Base-by-base conservation (phyloP, 2,888 invertebrate genomes). In the Carcina quercana region DNA sequence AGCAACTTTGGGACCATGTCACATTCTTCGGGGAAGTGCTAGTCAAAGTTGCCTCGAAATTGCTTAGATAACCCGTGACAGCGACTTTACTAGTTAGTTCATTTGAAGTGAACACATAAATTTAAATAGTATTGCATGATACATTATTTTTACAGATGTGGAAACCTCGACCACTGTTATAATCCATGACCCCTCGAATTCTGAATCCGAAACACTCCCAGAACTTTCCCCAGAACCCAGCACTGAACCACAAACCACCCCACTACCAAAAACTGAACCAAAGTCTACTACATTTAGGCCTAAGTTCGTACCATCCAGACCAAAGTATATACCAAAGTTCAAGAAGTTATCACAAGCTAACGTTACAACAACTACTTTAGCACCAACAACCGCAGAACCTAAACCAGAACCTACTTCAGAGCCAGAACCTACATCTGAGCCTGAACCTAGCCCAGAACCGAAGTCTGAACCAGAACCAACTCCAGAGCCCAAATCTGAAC, bases 91-190 rank as follows among this genome's bases (percentile, higher is more conserved):
- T n/a, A n/a, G n/a, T n/a, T n/a, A n/a, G n/a, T n/a, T n/a, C n/a
- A n/a, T n/a, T n/a, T n/a, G n/a, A n/a, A n/a, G n/a, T n/a, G n/a
- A n/a, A n/a, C n/a, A n/a, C n/a, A n/a, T n/a, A n/a, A n/a, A n/a
- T n/a, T n/a, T n/a, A n/a, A n/a, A n/a, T n/a, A 65, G 11, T 59
- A 47, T 50, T 63, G 83, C 83, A 83, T 79, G 80, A 71, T 55
- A 54, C 58, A 55, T 73, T 73, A 50, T 76, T 71, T 76, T 78
- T 82, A 49, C 83, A 83, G 83, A 79, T 79, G 57, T 60, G 66
- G 75, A 69, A 58, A 62, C 70, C 47, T 58, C 88, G 6, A 82
- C 86, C 45, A 41, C 57, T 53, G 53, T 60, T 47, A 72, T 55
- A 22, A 75, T 53, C 43, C 63, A 80, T 1, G 59, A 70, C 40